Conservation (phyloP, 2,113 vertebrate species). For the Chloropsis hardwickii region DNA sequence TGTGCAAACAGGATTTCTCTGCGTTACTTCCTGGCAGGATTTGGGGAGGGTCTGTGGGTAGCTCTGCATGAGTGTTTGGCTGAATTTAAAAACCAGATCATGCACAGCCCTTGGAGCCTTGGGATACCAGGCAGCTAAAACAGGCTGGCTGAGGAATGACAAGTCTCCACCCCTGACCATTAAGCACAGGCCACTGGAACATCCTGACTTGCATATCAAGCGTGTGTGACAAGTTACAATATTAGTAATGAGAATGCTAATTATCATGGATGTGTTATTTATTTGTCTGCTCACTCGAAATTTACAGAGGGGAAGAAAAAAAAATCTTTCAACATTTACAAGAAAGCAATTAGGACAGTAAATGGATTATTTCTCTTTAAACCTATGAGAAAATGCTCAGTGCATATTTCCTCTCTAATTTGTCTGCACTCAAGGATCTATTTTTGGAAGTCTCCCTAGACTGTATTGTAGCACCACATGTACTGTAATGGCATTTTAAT, state of each 20-base stretch:
- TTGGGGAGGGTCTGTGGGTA: background rate
- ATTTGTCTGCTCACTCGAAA: constrained; percentile 20
- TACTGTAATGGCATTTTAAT: constrained; percentile 72
- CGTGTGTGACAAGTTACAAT: background rate
- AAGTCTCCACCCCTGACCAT: background rate
- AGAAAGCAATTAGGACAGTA: constrained; percentile 20
- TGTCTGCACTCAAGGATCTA: constrained; percentile 57
- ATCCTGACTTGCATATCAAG: background rate
- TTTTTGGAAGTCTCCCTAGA: constrained; percentile 71
- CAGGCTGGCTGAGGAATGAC: background rate
- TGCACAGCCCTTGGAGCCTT: background rate
- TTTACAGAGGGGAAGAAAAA: background rate
- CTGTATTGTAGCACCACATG: constrained; percentile 57
- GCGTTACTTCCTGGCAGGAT: rapidly evolving
- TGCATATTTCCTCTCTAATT: constrained; percentile 51
- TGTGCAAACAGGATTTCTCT: background rate
- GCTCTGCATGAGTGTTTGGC: background rate
- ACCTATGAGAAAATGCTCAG: constrained; percentile 33
- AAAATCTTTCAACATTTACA: constrained; percentile 25
- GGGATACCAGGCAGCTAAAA: background rate
- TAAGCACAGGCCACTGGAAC: background rate
- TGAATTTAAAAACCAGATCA: background rate
- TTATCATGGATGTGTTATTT: background rate
- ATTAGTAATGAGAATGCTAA: background rate
- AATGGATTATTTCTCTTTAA: constrained; percentile 54